Evolutionary conservation across 1,140 invertebrate species (phyloP), one percentile per base, ranked within the genome.

Genomic region (Drosophila triauraria): DNA sequence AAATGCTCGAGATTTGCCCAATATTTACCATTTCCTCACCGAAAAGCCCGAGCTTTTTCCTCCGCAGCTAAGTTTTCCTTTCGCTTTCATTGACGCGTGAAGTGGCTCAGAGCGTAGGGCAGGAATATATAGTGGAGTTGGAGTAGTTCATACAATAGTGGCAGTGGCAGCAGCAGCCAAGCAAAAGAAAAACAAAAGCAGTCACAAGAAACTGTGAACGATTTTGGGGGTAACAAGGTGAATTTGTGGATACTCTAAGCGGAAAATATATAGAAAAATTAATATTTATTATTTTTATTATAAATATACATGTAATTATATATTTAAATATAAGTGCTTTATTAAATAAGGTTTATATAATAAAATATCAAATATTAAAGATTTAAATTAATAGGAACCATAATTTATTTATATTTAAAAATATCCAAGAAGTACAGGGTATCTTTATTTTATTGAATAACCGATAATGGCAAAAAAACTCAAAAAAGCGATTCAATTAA

Each of bases 71-170:
- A 75, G 88, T 91, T 91, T 91, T 80, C 88, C 88, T 91, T 91
- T 91, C 88, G 88, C 88, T 91, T 91, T 91, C 88, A 91, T 91
- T 91, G 88, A 91, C 88, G 88, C 88, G 88, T 91, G 88, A 91
- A 91, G 88, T 80, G 69, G 69, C 78, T 79, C 60, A 48, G 63
- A 77, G 75, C 65, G 53, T 75, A 90, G 83, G 80, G 72, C 83
- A 87, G 84, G 85, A 90, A 84, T 74, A 75, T 47, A 44, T 56
- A 38, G 48, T 17, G 35, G 20, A 56, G 67, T 30, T 2, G 30
- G 25, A 40, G 53, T 15, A 54, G 51, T 56, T 20, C 53, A 56
- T 40, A 56, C 53, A 62, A 72, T 61, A 58, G 53, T 25, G 53
- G 17, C 56, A 48, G 56, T 40, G 12, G 32, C n/a, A 65, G 23